Base-by-base conservation (phyloP, 2,113 vertebrate species). In the Oncorhynchus nerka region DNA sequence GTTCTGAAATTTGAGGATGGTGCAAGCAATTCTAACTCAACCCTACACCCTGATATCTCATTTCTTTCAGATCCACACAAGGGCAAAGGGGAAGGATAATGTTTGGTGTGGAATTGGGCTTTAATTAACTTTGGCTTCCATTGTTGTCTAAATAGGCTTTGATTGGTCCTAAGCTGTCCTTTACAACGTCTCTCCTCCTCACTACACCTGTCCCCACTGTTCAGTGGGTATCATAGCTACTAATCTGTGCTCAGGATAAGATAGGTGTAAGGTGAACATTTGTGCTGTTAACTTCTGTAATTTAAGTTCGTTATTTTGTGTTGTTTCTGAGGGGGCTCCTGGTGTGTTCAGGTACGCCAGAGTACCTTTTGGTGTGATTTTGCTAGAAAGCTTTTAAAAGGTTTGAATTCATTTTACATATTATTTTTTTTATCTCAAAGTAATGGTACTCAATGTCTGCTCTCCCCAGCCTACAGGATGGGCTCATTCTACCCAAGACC, bases 101-200 rank as follows among this genome's bases (percentile, higher is more conserved):
- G 9, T 9, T 45, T 45, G 39, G 39, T 45, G 9, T 45, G 39
- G 39, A 45, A 45, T 45, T 45, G 4, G 13, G 55, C 16, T 6
- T 20, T 6, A 20, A 57, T 57, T 20, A 57, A 4, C 19, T 57
- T 20, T 79, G 87, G 79, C 75, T 82, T 51, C 2, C 26, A 45
- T 68, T 0, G 11, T 80, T 74, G 61, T 13, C 34, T 77, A 39
- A 1, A 69, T 68, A 77, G 24, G 2, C 15, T 78, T 32, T 81
- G 80, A 84, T 73, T 88, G 79, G 70, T 73, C 62, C 22, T 61
- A 57, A 1, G 4, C 24, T 59, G 2, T 74, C 71, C 73, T 22
- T 59, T 32, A 32, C 19, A 75, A 9, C 69, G 4, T 57, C 55
- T 57, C 15, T 57, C 55, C 55, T 20, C 55, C 28, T 3, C 19